These are phyloP conservation scores for Campoletis sonorensis DNA, from an alignment of 1,140 invertebrate species.

Conservation along the genomic window DNA sequence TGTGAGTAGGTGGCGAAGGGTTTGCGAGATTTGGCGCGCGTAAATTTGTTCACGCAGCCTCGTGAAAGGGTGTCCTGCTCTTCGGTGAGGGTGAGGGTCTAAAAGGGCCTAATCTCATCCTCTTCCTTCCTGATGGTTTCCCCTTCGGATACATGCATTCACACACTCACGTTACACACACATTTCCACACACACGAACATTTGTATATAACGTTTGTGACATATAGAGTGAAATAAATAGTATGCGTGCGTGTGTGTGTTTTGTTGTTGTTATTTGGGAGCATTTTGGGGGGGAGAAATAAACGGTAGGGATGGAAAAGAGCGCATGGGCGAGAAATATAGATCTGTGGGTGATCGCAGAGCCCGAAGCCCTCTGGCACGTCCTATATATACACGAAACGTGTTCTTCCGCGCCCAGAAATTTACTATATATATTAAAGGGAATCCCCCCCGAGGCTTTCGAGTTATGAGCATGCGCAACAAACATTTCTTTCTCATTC, in stretches of 20 bases:
- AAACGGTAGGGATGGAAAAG: not conserved
- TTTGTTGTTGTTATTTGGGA: not conserved
- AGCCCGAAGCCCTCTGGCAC: not conserved
- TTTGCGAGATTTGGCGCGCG: not conserved
- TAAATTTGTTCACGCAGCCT: not conserved
- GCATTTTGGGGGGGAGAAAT: conserved; percentile 19
- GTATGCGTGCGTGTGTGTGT: not conserved
- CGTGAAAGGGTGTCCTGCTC: not conserved
- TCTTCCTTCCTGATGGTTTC: not conserved
- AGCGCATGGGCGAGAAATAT: conserved; percentile 53
- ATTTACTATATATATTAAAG: not conserved
- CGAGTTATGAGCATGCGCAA: not conserved
- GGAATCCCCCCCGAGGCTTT: conserved; percentile 6
- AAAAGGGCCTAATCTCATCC: not conserved
- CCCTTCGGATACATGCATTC: no score
- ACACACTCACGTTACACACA: no score
- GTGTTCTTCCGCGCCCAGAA: conserved; percentile 17
- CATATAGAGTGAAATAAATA: not conserved
- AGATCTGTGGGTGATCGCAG: conserved; percentile 38
- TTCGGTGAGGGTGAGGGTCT: not conserved
- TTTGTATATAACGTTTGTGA: no score
- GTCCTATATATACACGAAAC: not conserved
- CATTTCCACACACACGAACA: no score
- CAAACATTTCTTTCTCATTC: not conserved
- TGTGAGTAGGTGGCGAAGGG: not conserved